Base-by-base conservation (phyloP, 2,888 invertebrate genomes). In the Disparrhopalites patrizii region DNA sequence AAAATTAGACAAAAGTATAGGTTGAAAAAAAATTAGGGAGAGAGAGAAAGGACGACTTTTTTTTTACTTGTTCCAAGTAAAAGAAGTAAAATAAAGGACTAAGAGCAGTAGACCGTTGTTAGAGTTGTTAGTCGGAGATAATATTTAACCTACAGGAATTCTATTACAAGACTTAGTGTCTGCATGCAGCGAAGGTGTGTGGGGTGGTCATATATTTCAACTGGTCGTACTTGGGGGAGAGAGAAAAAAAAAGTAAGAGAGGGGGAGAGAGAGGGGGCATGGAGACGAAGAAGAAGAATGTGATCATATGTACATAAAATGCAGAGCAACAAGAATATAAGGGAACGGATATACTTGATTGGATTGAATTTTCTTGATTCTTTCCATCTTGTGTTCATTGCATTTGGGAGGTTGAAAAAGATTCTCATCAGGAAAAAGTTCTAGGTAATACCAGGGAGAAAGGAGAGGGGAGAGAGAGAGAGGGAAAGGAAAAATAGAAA, bases 161-260 rank as follows among this genome's bases (percentile, higher is more conserved):
- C n/a, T n/a, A n/a, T n/a, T n/a, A n/a, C n/a, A n/a, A n/a, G n/a
- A n/a, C n/a, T n/a, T n/a, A n/a, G n/a, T n/a, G n/a, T n/a, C n/a
- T n/a, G n/a, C n/a, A n/a, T n/a, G n/a, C n/a, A n/a, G n/a, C n/a
- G n/a, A n/a, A n/a, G n/a, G n/a, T n/a, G n/a, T n/a, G n/a, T n/a
- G n/a, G n/a, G n/a, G n/a, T n/a, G n/a, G n/a, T n/a, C n/a, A n/a
- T n/a, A n/a, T n/a, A n/a, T n/a, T n/a, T n/a, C n/a, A n/a, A n/a
- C n/a, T n/a, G n/a, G n/a, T n/a, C n/a, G n/a, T n/a, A n/a, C n/a
- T 62, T 58, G 65, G 65, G 40, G 57, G 64, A 40, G 55, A 58
- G 51, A 31, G 31, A 60, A 61, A 55, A 60, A 50, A 56, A 58
- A 57, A 40, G 50, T 36, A 58, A 63, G 64, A 62, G 62, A 51